A percentile compares a stretch with the other conserved stretches of the same genome.
Evolutionary conservation across 1,140 invertebrate genomes (phyloP).

Genomic region (Pseudachorutes palmiensis): DNA sequence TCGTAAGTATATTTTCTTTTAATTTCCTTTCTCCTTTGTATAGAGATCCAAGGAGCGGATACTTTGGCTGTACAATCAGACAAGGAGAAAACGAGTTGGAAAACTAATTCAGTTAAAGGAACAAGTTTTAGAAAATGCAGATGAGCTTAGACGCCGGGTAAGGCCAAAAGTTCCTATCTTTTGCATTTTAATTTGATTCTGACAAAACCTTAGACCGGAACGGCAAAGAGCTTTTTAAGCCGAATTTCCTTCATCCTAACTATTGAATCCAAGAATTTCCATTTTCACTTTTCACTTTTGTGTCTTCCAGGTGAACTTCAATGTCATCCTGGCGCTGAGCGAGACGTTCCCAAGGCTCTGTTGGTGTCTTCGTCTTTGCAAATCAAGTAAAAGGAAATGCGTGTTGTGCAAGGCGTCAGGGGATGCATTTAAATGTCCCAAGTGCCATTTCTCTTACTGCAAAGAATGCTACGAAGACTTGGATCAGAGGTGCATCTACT

Average conservation of each 20-base stretch:
- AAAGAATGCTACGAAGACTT: slow-evolving; percentile 28
- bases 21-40: background rate
- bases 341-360: slow-evolving; percentile 26
- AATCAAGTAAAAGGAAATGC: slow-evolving; percentile 31
- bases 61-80: slow-evolving; percentile 36
- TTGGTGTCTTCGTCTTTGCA: slow-evolving; percentile 18
- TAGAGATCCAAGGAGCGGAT: slow-evolving; percentile 31
- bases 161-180: background rate
- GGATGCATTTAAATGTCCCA: slow-evolving; percentile 20
- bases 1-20: background rate
- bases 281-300: background rate
- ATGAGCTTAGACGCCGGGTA: slow-evolving; percentile 14
- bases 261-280: background rate
- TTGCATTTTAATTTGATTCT: too few species aligned
- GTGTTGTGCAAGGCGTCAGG: slow-evolving; percentile 28
- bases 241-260: background rate
- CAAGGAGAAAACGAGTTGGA: slow-evolving; percentile 22
- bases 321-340: slow-evolving; percentile 17
- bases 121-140: slow-evolving; percentile 22
- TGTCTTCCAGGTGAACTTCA: slow-evolving; percentile 23
- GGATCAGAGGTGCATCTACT: slow-evolving; percentile 25
- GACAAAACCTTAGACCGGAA: too few species aligned
- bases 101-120: slow-evolving; percentile 22
- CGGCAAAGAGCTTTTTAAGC: too few species aligned
- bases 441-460: slow-evolving; percentile 29